A percentile compares a stretch with the other conserved stretches of the same genome.
Evolutionary conservation across 2,797 vertebrate genomes (phyloP).

Genomic region (Dipus sagitta): DNA sequence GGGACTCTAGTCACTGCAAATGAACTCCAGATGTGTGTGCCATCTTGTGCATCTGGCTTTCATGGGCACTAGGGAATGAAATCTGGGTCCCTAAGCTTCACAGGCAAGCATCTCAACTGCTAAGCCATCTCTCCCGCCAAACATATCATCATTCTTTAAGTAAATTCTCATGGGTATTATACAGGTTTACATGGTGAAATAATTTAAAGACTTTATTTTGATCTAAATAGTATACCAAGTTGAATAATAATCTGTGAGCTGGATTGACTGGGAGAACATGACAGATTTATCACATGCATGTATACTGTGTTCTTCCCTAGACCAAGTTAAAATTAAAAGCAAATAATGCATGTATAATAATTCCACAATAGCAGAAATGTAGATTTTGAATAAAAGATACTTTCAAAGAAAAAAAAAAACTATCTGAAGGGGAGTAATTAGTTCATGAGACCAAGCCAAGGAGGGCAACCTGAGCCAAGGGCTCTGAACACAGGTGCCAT

Average conservation of each 20-base stretch:
- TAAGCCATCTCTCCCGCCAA: no score
- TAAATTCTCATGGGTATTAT: no score
- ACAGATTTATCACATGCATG: not conserved
- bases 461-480: not conserved
- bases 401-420: not conserved
- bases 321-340: not conserved
- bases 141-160: no score
- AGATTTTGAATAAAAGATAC: not conserved
- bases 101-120: no score
- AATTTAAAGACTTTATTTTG: no score
- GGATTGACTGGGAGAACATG: not conserved
- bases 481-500: not conserved
- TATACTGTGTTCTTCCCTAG: not conserved
- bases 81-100: no score
- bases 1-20: no score
- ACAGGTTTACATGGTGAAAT: not conserved
- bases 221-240: no score
- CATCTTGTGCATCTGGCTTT: no score
- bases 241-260: not conserved
- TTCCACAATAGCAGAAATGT: not conserved
- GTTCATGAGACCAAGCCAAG: not conserved
- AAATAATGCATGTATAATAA: not conserved
- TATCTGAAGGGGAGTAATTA: not conserved
- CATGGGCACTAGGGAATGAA: no score
- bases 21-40: no score